Evolutionary conservation across 2,113 vertebrate genomes (phyloP), one percentile per base, ranked within the genome.

Genomic region (Phasianus colchicus): DNA sequence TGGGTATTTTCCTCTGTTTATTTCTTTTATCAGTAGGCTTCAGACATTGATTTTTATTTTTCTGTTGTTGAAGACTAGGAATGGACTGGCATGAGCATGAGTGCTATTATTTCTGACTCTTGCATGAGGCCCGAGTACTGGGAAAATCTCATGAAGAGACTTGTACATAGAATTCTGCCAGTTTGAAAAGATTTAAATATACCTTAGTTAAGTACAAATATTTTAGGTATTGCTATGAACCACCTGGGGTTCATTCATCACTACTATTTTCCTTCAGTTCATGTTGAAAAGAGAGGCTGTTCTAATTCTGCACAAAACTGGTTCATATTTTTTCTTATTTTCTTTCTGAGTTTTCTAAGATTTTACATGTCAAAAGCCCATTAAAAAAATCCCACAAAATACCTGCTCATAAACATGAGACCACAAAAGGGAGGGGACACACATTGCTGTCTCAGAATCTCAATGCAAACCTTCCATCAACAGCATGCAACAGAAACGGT

Each of bases 381-480:
- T 86, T 82, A 88, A 69, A 73, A 94, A 48, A 61, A 79, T 82
- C 5, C 38, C 20, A 21, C 21, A 21, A 94, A 95, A 90, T 63
- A 79, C 11, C 65, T 96, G 45, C 61, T 89, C 50, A 32, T 77
- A 86, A 94, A 93, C 25, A 77, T 14, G 18, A 86, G 40, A 17
- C 14, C 21, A 72, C 24, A 61, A 77, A 90, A 86, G 3, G 15
- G 10, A 5, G 21, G 14, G 19, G 50, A 38, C 15, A 82, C 20
- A 9, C 20, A 9, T 61, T 79, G 58, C 9, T 92, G 42, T 73
- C 11, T 83, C 42, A 30, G 38, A 70, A 86, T 89, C 54, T 89
- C 69, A 83, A 43, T 78, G 52, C 32, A 92, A 93, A 63, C 5
- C 90, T 96, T 95, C 70, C 84, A 30, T 22, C 61, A 71, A 95